Conservation (phyloP, 53 echinoderm and acorn worm species). For the Holothuria leucospilota region DNA sequence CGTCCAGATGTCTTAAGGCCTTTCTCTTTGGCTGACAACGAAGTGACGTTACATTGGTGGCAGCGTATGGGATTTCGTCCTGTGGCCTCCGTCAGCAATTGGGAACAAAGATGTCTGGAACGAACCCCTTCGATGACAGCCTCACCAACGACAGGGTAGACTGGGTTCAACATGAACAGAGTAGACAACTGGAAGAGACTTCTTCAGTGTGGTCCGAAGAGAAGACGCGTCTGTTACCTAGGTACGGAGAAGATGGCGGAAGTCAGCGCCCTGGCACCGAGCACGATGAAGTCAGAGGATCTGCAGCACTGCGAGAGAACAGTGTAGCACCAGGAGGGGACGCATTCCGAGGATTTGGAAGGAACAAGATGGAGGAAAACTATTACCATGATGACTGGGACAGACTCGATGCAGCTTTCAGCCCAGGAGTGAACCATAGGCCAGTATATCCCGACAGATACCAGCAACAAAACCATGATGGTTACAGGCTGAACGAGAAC, state of each 20-base stretch:
- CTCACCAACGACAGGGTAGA: neutral
- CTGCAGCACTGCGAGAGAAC: too few relatives aligned
- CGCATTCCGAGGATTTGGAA: too few relatives aligned
- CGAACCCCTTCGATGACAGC: constrained; percentile 26
- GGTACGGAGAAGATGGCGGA: neutral
- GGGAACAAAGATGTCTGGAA: neutral
- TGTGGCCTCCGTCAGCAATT: too few relatives aligned
- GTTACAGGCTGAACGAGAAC: neutral
- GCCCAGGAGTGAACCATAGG: too few relatives aligned
- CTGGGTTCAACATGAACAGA: neutral
- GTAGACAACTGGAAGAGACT: neutral
- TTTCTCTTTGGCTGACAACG: too few relatives aligned
- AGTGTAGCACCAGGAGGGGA: too few relatives aligned
- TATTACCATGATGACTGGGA: too few relatives aligned
- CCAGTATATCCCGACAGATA: too few relatives aligned
- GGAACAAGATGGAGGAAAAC: too few relatives aligned
- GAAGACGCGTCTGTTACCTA: neutral
- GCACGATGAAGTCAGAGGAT: neutral
- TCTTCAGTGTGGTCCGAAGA: neutral
- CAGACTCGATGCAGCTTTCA: too few relatives aligned
- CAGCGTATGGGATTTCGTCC: neutral
- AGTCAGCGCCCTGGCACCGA: neutral
- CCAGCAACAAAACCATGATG: neutral
- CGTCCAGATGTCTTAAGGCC: too few relatives aligned
- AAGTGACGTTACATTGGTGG: constrained; percentile 34